Evolutionary conservation across 2,113 vertebrate genomes (phyloP), one percentile per base, ranked within the genome.

Genomic region (Nycticorax nycticorax): DNA sequence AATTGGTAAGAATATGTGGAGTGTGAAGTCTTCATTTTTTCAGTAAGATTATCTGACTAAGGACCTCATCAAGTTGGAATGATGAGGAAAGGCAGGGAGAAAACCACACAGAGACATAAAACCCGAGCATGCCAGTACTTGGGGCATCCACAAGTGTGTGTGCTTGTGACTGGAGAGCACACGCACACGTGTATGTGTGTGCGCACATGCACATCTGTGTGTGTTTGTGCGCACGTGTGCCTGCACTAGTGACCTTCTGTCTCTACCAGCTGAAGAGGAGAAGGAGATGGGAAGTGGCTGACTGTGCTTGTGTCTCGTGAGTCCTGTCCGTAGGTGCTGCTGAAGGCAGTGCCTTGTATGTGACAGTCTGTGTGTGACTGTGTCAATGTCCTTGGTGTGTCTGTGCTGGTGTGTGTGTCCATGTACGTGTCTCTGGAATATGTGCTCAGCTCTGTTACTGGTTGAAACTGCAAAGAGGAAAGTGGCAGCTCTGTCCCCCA

Each of bases 141-240:
- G 3, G 33, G 72, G 7, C 41, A 35, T 6, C 17, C 17, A 32
- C 0, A 0, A n/a, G 10, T 8, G 10, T 16, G n/a, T 23, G 32
- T n/a, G 27, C n/a, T 33, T 59, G 4, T 28, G 32, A 71, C 14
- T 5, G 16, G 27, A 71, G 12, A n/a, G 27, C 14, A 3, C 2
- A 5, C 8, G 4, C 2, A 0, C 1, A 1, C 2, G 5, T 20
- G 12, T 14, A 7, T 32, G 7, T 43, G 37, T 8, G 8, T 7
- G 8, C 2, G 6, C 5, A 20, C 16, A 22, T 9, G 10, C 5
- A 6, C 12, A 2, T 41, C 39, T 43, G 13, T 43, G 41, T 43
- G 41, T 43, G 5, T 43, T 43, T 43, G 41, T 43, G 41, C 14
- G 5, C 20, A 8, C 5, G 2, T 4, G 33, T 30, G 32, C 35